These are phyloP conservation scores for Pollimyrus isidori DNA, from an alignment of 2,113 vertebrate genomes.

Conservation along the genomic window DNA sequence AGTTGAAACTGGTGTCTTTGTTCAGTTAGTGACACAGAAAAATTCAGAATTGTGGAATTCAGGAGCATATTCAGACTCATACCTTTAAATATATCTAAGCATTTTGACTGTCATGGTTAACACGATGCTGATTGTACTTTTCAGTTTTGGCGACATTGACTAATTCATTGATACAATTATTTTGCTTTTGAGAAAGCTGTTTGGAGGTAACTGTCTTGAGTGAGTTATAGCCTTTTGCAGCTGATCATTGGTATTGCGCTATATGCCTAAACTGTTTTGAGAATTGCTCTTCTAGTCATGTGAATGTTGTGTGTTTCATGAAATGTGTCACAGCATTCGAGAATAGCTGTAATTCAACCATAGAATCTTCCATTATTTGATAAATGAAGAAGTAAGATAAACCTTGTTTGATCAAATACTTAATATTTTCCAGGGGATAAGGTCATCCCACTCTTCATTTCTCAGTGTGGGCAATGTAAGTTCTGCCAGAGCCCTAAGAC, in stretches of 20 bases:
- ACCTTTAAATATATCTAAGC: background rate
- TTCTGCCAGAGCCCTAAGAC: conserved; percentile 69
- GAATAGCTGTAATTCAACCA: background rate
- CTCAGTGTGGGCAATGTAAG: conserved; percentile 74
- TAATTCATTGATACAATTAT: background rate
- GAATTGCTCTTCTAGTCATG: background rate
- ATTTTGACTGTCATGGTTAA: background rate
- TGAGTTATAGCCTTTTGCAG: background rate
- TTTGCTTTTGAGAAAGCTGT: background rate
- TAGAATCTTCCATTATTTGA: background rate
- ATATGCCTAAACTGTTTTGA: background rate
- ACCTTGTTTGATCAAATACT: conserved; percentile 32
- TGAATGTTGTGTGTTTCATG: background rate
- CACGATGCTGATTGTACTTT: background rate
- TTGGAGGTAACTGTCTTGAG: background rate
- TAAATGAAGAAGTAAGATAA: background rate
- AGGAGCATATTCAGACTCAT: background rate
- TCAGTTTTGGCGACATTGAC: background rate
- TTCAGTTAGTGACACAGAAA: background rate
- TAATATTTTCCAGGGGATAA: conserved; percentile 42
- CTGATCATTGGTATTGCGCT: background rate
- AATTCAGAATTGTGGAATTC: background rate
- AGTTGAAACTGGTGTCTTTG: background rate
- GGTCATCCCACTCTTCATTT: conserved; percentile 57
- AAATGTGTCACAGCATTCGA: background rate